A percentile compares a stretch with the other conserved stretches of the same genome.
Evolutionary conservation across 1,140 invertebrate species (phyloP).

Genomic region (Myzus persicae): DNA sequence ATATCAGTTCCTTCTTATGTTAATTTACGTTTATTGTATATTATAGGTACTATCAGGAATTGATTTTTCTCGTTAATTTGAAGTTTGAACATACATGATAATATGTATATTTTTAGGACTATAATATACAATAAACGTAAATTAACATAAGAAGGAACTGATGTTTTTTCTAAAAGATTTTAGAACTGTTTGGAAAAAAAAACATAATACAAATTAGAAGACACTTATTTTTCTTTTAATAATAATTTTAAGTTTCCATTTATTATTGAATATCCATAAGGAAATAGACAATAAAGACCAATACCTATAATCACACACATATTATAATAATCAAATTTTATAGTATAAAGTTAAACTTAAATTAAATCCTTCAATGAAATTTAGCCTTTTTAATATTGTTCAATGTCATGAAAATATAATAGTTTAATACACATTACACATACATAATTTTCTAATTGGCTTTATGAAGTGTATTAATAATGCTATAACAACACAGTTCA

Average conservation of each 20-base stretch:
- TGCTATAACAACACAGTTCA: background rate
- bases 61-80: too few relatives aligned
- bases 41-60: too few relatives aligned
- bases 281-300: background rate
- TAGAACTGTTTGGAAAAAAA: background rate
- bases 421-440: background rate
- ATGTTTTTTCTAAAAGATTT: background rate
- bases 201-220: background rate
- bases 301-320: background rate
- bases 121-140: background rate
- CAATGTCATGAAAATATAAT: background rate
- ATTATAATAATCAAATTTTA: background rate
- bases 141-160: background rate
- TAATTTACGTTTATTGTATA: too few relatives aligned
- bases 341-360: background rate
- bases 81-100: too few relatives aligned
- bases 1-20: too few relatives aligned
- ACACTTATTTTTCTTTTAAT: background rate
- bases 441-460: background rate
- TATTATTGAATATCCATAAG: background rate
- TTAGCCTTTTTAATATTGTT: background rate
- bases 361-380: background rate
- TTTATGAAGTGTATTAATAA: background rate
- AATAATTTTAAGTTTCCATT: background rate
- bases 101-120: too few relatives aligned